Base-by-base conservation (phyloP, 2,888 invertebrate species). In the Melanostoma scalare region DNA sequence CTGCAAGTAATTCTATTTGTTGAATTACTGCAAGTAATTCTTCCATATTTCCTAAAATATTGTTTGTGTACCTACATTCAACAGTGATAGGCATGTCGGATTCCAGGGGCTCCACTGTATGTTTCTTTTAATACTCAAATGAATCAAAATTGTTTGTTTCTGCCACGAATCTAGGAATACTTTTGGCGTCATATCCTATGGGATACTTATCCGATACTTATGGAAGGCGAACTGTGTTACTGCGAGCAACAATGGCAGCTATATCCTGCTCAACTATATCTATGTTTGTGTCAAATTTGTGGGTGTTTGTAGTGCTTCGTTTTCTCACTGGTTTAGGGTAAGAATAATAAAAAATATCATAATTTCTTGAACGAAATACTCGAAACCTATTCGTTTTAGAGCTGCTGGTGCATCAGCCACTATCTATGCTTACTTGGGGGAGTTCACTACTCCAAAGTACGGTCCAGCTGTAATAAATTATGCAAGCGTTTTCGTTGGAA, bases 181-280 rank as follows among this genome's bases (percentile, higher is more conserved):
- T 93, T 52, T 87, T 92, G n/a, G 92, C 93, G 40, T 93, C 93
- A 1, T 93, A 93, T 86, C 89, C 93, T 50, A 94, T 93, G 93
- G 94, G 94, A 3, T 93, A 92, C 86, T 86, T 94, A 8, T 93
- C 93, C 0, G 94, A 94, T 87, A 92, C 92, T 0, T 89, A 89
- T 73, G 94, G 94, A 3, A 89, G 93, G 9, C 91, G 91, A 81
- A 91, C 90, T 10, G 90, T 92, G 3, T 88, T 93, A 9, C 87
- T 93, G 6, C 89, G 92, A 38, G 91, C 93, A 40, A 90, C 93
- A 40, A 85, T 92, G 5, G 86, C 89, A 3, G 92, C 93, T 75
- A 92, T 92, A 60, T 31, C 92, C 0, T 88, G 91, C 4, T 93
- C 93, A 6, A 79, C 93, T n/a, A 79, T 91, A 10, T 93, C 93